A percentile compares a stretch with the other conserved stretches of the same genome.
Conservation (phyloP, 2,113 vertebrate species). For the Ictalurus furcatus region DNA sequence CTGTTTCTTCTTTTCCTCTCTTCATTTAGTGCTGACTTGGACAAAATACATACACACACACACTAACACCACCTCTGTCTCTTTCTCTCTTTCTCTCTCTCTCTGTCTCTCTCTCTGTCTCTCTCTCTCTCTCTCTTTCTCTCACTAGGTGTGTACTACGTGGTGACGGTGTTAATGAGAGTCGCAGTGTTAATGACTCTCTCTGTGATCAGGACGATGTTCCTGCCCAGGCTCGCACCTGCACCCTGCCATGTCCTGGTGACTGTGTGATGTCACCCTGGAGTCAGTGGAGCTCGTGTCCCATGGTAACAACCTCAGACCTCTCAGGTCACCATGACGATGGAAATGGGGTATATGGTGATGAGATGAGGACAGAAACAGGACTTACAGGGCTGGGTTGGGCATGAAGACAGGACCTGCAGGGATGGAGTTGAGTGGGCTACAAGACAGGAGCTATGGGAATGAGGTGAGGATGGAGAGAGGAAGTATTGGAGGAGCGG, state of each 20-base stretch:
- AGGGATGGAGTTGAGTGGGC: not conserved
- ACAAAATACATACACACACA: no score
- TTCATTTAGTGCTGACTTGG: not conserved
- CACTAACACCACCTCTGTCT: no score
- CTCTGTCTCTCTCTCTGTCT: constrained; percentile 29
- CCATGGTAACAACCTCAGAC: constrained; percentile 73
- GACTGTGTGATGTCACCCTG: constrained; percentile 89
- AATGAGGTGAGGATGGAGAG: not conserved
- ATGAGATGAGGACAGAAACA: not conserved
- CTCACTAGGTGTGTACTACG: constrained; percentile 80
- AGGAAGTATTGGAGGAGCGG: not conserved
- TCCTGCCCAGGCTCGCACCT: constrained; percentile 77
- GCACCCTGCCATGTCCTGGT: constrained; percentile 82
- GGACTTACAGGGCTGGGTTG: not conserved
- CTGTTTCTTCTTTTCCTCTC: not conserved
- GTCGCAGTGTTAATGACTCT: constrained; percentile 68
- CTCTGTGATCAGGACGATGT: constrained; percentile 81
- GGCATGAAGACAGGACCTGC: not conserved
- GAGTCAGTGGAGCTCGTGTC: constrained; percentile 88
- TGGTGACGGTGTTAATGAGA: constrained; percentile 58
- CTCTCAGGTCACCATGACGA: not conserved
- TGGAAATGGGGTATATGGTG: not conserved
- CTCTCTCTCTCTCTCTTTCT: not conserved
- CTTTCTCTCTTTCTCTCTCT: constrained; percentile 30
- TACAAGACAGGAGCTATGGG: no score